phyloP scores from a whole-genome alignment of 2,888 invertebrate species.

The Trisateles emortualis region DNA sequence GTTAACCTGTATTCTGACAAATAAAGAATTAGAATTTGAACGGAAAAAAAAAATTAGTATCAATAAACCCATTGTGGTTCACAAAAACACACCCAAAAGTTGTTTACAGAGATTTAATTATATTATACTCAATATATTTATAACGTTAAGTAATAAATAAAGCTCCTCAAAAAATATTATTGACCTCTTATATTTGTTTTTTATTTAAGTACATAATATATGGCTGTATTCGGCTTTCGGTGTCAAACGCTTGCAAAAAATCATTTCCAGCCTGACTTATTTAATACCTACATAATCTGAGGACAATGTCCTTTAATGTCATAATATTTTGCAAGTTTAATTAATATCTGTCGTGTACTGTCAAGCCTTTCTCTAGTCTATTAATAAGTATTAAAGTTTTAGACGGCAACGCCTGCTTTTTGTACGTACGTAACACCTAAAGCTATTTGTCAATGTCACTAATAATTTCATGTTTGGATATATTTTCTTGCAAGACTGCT shows the following conservation, averaged over 20 bases:
- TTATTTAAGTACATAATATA: too few relatives aligned
- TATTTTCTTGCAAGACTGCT: not conserved
- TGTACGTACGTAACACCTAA: slow-evolving; percentile 7
- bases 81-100: too few relatives aligned
- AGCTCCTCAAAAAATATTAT: too few relatives aligned
- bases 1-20: too few relatives aligned
- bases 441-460: slow-evolving; percentile 33
- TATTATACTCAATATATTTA: too few relatives aligned
- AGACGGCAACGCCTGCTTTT: not conserved
- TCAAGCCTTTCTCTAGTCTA: slow-evolving; percentile 25
- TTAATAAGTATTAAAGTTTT: slow-evolving; percentile 10
- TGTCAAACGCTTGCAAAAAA: not conserved
- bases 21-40: too few relatives aligned
- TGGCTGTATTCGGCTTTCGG: too few relatives aligned
- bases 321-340: slow-evolving; percentile 11
- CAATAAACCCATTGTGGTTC: too few relatives aligned
- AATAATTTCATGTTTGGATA: not conserved
- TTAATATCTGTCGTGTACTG: slow-evolving; percentile 25
- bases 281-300: not conserved
- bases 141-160: too few relatives aligned
- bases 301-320: slow-evolving; percentile 7
- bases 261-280: not conserved
- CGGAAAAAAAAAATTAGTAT: too few relatives aligned
- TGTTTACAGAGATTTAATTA: too few relatives aligned
- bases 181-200: too few relatives aligned